Conservation (phyloP, 2,888 invertebrate species). For the Athalia circularis region DNA sequence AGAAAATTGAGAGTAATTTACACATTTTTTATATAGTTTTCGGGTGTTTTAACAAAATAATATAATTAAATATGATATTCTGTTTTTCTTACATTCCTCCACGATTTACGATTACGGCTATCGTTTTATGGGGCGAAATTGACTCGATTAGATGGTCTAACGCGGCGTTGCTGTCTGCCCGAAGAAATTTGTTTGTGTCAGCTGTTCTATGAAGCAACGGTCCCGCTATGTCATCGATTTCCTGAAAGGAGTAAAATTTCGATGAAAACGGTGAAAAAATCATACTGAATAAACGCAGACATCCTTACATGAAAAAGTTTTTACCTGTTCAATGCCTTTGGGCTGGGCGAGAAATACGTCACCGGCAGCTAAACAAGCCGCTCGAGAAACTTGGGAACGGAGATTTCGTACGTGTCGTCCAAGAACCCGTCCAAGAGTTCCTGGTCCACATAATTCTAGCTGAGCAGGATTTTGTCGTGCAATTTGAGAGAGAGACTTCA, state of each 20-base stretch:
- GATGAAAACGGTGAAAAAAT: not conserved
- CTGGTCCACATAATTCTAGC: conserved; percentile 79
- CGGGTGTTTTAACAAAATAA: not conserved
- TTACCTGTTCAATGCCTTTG: conserved; percentile 69
- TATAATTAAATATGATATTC: not conserved
- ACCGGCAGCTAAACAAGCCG: conserved; percentile 89
- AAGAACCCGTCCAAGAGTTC: conserved; percentile 82
- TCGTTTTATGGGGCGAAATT: conserved; percentile 82
- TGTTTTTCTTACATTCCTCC: conserved; percentile 77
- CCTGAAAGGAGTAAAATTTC: conserved; percentile 74
- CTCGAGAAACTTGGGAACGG: conserved; percentile 93
- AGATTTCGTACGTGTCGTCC: conserved; percentile 90
- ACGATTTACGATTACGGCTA: conserved; percentile 80
- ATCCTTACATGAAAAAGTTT: not conserved
- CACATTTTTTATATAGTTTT: not conserved
- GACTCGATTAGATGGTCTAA: conserved; percentile 88
- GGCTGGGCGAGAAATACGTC: conserved; percentile 84
- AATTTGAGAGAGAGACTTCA: conserved; percentile 82
- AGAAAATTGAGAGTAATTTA: conserved; percentile 32
- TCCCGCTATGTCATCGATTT: conserved; percentile 89
- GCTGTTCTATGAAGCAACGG: conserved; percentile 91
- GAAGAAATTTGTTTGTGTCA: conserved; percentile 94
- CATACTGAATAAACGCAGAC: no score
- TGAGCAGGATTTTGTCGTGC: conserved; percentile 81
- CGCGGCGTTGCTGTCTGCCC: conserved; percentile 91